Base-by-base conservation (phyloP, 1,140 invertebrate genomes). In the Drosophila bifasciata region DNA sequence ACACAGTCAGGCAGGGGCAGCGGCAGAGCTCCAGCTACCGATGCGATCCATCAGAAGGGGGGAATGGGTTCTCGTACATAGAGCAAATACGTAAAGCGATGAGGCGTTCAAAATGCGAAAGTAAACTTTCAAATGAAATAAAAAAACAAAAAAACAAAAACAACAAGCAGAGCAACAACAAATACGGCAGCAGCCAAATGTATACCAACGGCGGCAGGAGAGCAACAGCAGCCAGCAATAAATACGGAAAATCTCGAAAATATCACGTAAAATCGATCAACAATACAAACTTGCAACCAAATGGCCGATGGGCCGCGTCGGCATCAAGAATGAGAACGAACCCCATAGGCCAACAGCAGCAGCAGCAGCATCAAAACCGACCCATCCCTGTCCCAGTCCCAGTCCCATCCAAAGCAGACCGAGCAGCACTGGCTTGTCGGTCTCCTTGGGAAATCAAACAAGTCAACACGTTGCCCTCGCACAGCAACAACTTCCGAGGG, bases 231-330 rank as follows among this genome's bases (percentile, higher is more conserved):
- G 64, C 73, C 76, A 61, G 83, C 71, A 84, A 90, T 91, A 90
- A 91, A 91, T 91, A 90, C 89, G 81, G 81, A 91, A 91, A 91
- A 91, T 88, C 81, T 91, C 85, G 79, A 89, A 90, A 91, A 91
- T 91, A 91, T 91, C 89, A 91, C 89, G 89, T 91, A 91, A 91
- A 91, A 91, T 91, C 89, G 89, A 91, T 91, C 89, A 90, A 90
- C 89, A 91, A 89, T 89, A 91, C 89, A 91, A 89, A 91, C 89
- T 90, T 90, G 88, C 81, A 91, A 55, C 79, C 85, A 66, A 89
- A 88, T 88, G 84, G 79, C 67, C 76, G 69, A 52, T 78, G 76
- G 61, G 44, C 66, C 51, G 50, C 50, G 45, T 28, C 40, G 41
- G 25, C 23, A 53, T 23, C 49, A 36, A 36, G 32, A 25, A 25